Base-by-base conservation (phyloP, 2,797 vertebrate genomes). In the Lacerta bilineata region DNA sequence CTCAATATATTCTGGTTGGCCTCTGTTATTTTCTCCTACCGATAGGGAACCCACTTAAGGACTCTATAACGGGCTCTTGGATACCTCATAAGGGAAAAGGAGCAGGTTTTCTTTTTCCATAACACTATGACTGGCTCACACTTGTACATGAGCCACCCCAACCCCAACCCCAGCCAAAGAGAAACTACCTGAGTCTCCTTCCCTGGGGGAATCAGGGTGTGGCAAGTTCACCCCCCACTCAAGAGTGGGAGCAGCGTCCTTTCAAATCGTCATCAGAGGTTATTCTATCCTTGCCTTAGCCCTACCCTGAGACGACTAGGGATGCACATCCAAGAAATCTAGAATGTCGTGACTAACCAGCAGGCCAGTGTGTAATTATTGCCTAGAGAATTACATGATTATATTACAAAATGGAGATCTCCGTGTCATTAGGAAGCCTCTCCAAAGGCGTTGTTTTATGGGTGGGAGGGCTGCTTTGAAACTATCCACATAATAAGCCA, bases 391-490 rank as follows among this genome's bases (percentile, higher is more conserved):
- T 92, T 91, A 78, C 89, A 92, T 88, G 36, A 87, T 89, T 88
- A 90, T 91, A 85, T 92, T 92, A 89, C 93, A 93, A 88, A 93
- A 85, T 89, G 90, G 91, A 95, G 91, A 90, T 91, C 91, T 94
- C 88, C 27, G 66, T 93, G 91, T 94, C 92, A 91, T 93, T 92
- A 93, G 80, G 74, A 90, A 88, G 87, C 90, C 92, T 93, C 93
- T 95, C 93, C 89, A 92, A 81, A 85, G 92, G 91, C 91, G 87
- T 80, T 91, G 90, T 89, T 91, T 95, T 92, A 88, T 89, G 87
- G 88, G 91, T 83, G 91, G 92, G 91, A 83, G 91, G 92, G 90
- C 13, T 50, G 88, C 91, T 94, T 90, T 85, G 90, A 94, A 95
- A 80, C 88, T 72, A 84, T 94, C 90, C 89, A 83, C 33, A 81